phyloP scores from a whole-genome alignment of 2,888 invertebrate species.

The Drosophila antonietae region DNA sequence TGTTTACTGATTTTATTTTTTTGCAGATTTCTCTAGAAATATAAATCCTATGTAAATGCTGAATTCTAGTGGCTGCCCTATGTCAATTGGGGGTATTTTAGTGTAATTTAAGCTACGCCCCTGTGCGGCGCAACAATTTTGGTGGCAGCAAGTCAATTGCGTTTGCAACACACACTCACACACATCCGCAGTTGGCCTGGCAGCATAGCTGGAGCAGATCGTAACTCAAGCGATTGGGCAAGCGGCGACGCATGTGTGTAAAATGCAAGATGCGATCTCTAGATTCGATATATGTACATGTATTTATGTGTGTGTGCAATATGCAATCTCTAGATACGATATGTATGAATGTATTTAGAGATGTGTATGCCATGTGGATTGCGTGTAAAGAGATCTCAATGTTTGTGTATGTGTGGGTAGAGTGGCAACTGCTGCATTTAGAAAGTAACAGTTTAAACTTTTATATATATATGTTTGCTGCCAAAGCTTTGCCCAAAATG shows the following conservation, averaged over 20 bases:
- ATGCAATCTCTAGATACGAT: constrained; percentile 55
- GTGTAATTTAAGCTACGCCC: constrained; percentile 20
- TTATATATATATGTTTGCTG: background rate
- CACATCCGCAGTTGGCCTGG: constrained; percentile 23
- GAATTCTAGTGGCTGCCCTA: background rate
- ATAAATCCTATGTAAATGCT: background rate
- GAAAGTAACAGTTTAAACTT: constrained; percentile 67
- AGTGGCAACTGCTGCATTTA: constrained; percentile 60
- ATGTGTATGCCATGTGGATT: constrained; percentile 4
- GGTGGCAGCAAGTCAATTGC: constrained; percentile 51
- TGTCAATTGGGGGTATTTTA: background rate
- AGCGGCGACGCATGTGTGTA: constrained; percentile 55
- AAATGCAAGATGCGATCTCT: constrained; percentile 68
- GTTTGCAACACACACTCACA: constrained; percentile 59
- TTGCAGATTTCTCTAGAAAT: background rate
- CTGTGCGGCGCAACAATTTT: constrained; percentile 40
- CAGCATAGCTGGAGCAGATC: constrained; percentile 57
- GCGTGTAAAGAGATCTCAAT: constrained; percentile 5
- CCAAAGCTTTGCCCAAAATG: constrained; percentile 14
- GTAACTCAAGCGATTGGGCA: constrained; percentile 67
- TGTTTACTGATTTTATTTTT: background rate
- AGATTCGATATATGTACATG: constrained; percentile 33
- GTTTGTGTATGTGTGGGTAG: constrained; percentile 27
- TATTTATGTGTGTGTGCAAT: constrained; percentile 43
- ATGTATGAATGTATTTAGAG: constrained; percentile 15